Evolutionary conservation across 37 sponge, comb jelly and placozoan species (phyloP), one percentile per base, ranked within the genome.

Genomic region (Halisarca cf. caerulea): DNA sequence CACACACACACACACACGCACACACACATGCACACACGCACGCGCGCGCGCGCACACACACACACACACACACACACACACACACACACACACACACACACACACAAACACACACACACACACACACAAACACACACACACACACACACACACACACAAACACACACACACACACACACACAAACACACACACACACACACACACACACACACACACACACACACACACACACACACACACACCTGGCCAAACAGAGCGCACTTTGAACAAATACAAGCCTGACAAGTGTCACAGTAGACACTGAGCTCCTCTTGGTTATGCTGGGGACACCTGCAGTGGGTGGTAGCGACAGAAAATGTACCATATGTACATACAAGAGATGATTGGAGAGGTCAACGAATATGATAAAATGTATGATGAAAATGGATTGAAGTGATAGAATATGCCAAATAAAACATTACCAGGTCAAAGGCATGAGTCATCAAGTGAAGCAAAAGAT

Each of bases 211-310:
- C 17, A 39, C 51, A n/a, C 38, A 2, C 41, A 38, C 30, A 35
- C 75, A 30, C 58, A 53, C 40, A 83, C 60, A 74, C 58, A 74
- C 60, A 66, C 25, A 54, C 61, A 85, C 69, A 71, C 83, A 70
- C 51, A 88, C 86, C 83, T 89, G 45, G 54, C 75, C 91, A 85
- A 84, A 97, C 27, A 97, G 75, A 0, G 89, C 94, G 81, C 97
- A 97, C 79, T 86, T 68, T 57, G 87, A 85, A 70, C 97, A 97
- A 80, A 94, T 90, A 68, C 89, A 92, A 24, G 30, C 69, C 39
- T 73, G 54, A 43, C 97, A 97, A 0, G 92, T 92, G 39, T 83
- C 84, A 62, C 97, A 97, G 78, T 88, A 97, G 66, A 97, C 93
- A 42, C 70, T 85, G 70, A 94, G 39, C 66, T 86, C 64, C 61